Evolutionary conservation across 2,113 vertebrate genomes (phyloP).

Genomic region (Phylloscopus trochilus): DNA sequence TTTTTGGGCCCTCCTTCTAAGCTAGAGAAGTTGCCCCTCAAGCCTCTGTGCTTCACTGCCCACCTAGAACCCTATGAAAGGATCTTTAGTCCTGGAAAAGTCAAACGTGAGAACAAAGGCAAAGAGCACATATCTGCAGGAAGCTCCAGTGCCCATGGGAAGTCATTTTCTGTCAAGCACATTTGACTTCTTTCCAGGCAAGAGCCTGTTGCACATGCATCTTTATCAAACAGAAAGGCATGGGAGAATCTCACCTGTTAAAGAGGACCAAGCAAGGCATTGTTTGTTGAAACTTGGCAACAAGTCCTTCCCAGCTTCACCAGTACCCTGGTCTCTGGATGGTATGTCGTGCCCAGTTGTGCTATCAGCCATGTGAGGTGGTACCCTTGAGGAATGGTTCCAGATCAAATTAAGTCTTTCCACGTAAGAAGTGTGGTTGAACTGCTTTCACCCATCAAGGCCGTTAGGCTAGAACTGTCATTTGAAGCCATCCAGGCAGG

Average conservation of each 20-base stretch:
- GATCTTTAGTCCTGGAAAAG: not conserved
- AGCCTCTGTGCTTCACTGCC: not conserved
- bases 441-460: not conserved
- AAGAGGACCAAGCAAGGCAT: not conserved
- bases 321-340: not conserved
- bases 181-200: not conserved
- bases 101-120: fast-evolving
- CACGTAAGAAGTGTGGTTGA: fast-evolving
- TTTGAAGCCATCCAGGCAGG: not conserved
- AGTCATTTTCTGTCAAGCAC: not conserved
- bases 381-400: not conserved
- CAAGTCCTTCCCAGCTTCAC: not conserved
- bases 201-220: not conserved
- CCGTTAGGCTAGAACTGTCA: not conserved
- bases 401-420: not conserved
- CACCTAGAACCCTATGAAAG: not conserved
- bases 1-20: not conserved
- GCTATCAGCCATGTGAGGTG: not conserved
- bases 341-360: fast-evolving
- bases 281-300: not conserved
- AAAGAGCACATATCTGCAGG: not conserved
- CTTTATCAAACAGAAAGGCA: not conserved
- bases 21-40: not conserved
- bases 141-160: not conserved
- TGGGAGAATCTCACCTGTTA: not conserved